Base-by-base conservation (phyloP, 2,888 invertebrate genomes). In the Liopterus haemorrhoidalis region DNA sequence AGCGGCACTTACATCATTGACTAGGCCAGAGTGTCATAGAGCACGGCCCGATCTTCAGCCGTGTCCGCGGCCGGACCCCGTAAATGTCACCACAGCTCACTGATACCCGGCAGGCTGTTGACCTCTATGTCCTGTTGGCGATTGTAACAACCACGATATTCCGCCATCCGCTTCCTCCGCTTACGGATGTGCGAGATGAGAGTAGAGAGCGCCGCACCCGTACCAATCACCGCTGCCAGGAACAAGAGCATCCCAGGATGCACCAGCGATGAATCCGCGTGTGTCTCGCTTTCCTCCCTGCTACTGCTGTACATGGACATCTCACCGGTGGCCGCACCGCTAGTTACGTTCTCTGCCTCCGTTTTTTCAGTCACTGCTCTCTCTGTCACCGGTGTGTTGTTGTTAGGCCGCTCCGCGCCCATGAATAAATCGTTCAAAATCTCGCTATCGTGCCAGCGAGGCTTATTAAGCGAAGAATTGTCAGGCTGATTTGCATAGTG, bases 71-170 rank as follows among this genome's bases (percentile, higher is more conserved):
- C 70, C 67, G 72, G 51, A 48, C 55, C 72, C 57, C 74, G 70
- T 62, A 76, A 65, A 62, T 76, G 79, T 82, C 82, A 82, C 82
- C 82, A 82, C 49, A 82, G 70, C 58, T 82, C 81, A 33, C 78
- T 74, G 38, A 81, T 77, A 45, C 79, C 78, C 24, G 72, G 70
- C 52, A 74, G 57, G 52, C 69, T 70, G 56, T 68, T 69, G 63
- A 81, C 80, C 65, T 82, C 81, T 70, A 81, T 71, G 56, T 72
- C 69, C 48, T 72, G 70, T 39, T 59, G 55, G 18, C 53, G 56
- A 32, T 65, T 45, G 21, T 44, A 32, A 1, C 40, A 38, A 63
- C 33, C 60, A 59, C 48, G 55, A 58, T 50, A 58, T 63, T 52
- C 35, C 49, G 51, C 59, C 62, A 54, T 19, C 59, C 59, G 47